Percentiles rank a stretch among this genome's conserved stretches.
These are phyloP conservation scores for Ianthella basta DNA, from an alignment of 37 sponge, comb jelly and placozoan species.

Conservation along the genomic window DNA sequence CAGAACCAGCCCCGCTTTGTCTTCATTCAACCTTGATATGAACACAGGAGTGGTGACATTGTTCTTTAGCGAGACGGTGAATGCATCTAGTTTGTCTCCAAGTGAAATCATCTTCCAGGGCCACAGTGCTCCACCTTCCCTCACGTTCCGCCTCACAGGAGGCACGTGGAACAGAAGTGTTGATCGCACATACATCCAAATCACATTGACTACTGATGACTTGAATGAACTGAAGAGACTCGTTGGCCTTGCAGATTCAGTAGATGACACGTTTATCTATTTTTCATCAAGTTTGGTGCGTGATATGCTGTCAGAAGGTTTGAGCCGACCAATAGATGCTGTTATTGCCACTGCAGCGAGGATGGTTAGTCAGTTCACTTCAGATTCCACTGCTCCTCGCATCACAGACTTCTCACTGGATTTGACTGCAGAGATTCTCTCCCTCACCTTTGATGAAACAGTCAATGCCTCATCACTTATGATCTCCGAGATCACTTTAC, in stretches of 20 bases:
- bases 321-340: slow-evolving; percentile 47
- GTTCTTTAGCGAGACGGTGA: slow-evolving; percentile 76
- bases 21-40: slow-evolving; percentile 62
- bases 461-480: slow-evolving; percentile 73
- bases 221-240: slow-evolving; percentile 80
- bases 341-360: slow-evolving; percentile 28
- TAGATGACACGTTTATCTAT: slow-evolving; percentile 46
- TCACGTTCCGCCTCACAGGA: slow-evolving; percentile 45
- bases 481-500: slow-evolving; percentile 65
- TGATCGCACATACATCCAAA: slow-evolving; percentile 33
- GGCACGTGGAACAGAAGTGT: slow-evolving; percentile 47
- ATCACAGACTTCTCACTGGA: slow-evolving; percentile 75
- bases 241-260: slow-evolving; percentile 69
- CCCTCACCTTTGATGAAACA: slow-evolving; percentile 86
- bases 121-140: background rate
- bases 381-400: slow-evolving; percentile 67
- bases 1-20: slow-evolving; percentile 48
- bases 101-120: slow-evolving; percentile 51
- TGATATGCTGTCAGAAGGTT: slow-evolving; percentile 65
- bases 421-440: slow-evolving; percentile 65
- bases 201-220: slow-evolving; percentile 61
- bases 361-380: slow-evolving; percentile 38
- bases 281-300: slow-evolving; percentile 39
- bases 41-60: slow-evolving; percentile 58
- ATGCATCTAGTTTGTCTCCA: slow-evolving; percentile 74